Percentiles rank a stretch among this genome's conserved stretches.
Conservation (phyloP, 1,140 invertebrate genomes). For the Chironomus tepperi region DNA sequence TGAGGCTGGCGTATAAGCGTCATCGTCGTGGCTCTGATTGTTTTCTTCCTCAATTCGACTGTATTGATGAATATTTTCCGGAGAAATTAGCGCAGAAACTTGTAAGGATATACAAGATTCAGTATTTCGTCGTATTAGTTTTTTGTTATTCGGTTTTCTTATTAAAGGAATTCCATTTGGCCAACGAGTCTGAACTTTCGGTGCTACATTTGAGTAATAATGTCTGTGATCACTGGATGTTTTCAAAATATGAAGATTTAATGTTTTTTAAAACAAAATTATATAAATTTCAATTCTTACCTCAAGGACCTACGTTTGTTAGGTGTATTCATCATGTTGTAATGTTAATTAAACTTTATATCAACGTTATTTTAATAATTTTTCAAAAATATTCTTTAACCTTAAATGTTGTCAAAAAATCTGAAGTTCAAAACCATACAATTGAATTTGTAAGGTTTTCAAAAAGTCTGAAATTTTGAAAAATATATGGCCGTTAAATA, state of each 20-base stretch:
- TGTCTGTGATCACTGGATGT: neutral
- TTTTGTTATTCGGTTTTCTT: neutral
- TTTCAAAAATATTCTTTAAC: too few species aligned
- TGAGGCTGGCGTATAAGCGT: neutral
- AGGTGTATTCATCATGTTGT: neutral
- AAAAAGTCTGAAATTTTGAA: too few species aligned
- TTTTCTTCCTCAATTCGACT: neutral
- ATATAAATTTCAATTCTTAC: neutral
- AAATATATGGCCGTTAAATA: too few species aligned
- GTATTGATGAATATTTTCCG: neutral
- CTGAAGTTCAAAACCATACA: neutral
- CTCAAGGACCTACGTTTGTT: neutral
- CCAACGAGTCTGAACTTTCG: neutral
- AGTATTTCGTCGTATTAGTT: neutral
- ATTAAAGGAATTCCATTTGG: neutral
- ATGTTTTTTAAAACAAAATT: neutral
- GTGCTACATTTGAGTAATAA: neutral
- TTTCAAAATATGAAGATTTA: neutral
- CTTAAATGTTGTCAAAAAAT: too few species aligned
- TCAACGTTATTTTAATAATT: too few species aligned
- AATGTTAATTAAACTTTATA: too few species aligned
- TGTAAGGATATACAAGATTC: neutral
- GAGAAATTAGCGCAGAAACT: neutral
- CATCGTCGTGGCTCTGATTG: neutral
- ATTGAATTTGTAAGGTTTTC: too few species aligned